Evolutionary conservation across 2,888 invertebrate species (phyloP), one percentile per base, ranked within the genome.

Genomic region (Ptychoptera contaminata): DNA sequence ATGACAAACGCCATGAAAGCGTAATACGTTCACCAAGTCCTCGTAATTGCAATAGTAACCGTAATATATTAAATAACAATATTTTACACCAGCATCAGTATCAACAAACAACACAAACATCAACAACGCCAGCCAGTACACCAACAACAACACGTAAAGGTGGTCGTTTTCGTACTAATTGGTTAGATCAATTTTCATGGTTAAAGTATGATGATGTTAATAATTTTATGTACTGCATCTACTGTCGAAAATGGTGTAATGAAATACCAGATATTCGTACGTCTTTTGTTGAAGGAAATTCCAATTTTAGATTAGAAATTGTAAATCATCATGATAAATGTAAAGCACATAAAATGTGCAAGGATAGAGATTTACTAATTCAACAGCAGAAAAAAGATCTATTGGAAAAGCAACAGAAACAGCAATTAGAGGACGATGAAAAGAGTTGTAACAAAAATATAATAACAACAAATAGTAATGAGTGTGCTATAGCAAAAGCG

Each of bases 281-380:
- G n/a, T 81, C 81, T 1, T 83, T 83, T 54, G 79, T 81, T n/a
- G 77, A 78, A 55, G 82, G 82, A 46, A 83, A 79, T 55, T 73
- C 77, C 40, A 82, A 82, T 62, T 82, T 82, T 63, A 71, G 82
- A 43, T 67, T 82, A 48, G 82, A 82, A 67, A 82, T 82, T 54
- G 76, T 83, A 40, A 82, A 82, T 60, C 82, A 82, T 61, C 82
- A 82, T 57, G 78, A 82, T 59, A 82, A 79, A 59, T 81, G 80
- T 60, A 83, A 82, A 61, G 81, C 81, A 31, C 82, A 82, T 60
- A 73, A 76, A 53, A 62, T 80, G 54, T 82, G 82, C 59, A 63
- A 62, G 40, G 72, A 71, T 47, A 62, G 70, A 3, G 73, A 73
- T 47, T 39, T 60, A 23, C 35, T 11, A 16, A 16, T 16, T 8